phyloP scores from a whole-genome alignment of 2,888 invertebrate species.

The Mythimna albipuncta region DNA sequence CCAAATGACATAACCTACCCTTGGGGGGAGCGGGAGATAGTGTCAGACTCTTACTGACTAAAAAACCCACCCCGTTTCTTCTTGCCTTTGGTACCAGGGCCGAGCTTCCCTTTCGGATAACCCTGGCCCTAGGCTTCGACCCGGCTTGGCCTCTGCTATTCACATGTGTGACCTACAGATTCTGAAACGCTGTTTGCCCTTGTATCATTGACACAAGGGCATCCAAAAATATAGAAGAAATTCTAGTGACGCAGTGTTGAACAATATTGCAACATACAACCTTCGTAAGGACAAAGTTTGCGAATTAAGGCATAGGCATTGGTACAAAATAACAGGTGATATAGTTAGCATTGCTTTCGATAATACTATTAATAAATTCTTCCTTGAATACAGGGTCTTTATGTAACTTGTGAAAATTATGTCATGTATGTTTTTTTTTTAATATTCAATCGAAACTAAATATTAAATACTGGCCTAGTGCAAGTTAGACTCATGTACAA shows the following conservation, averaged over 20 bases:
- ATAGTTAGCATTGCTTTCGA: conserved; percentile 28
- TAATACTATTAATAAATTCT: conserved; percentile 20
- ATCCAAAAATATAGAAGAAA: conserved; percentile 17
- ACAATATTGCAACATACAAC: conserved; percentile 26
- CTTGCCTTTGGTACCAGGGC: too few species aligned
- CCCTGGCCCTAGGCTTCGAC: too few species aligned
- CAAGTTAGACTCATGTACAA: too few species aligned
- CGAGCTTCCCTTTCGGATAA: too few species aligned
- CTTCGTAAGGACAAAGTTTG: conserved; percentile 5
- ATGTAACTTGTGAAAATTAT: not conserved
- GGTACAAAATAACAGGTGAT: not conserved
- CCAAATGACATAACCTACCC: too few species aligned
- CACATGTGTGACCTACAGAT: not conserved
- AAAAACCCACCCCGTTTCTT: too few species aligned
- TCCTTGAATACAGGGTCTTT: conserved; percentile 24
- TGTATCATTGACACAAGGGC: conserved; percentile 1
- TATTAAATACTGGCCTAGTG: too few species aligned
- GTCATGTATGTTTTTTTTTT: not conserved
- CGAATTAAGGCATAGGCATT: conserved; percentile 2
- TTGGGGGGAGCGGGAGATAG: too few species aligned
- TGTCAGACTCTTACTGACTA: too few species aligned
- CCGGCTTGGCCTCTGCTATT: too few species aligned
- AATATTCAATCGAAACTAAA: not conserved
- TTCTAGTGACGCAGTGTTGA: not conserved
- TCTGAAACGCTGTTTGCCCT: not conserved